These are phyloP conservation scores for Trichopria drosophilae DNA, from an alignment of 2,888 invertebrate genomes.

Conservation along the genomic window DNA sequence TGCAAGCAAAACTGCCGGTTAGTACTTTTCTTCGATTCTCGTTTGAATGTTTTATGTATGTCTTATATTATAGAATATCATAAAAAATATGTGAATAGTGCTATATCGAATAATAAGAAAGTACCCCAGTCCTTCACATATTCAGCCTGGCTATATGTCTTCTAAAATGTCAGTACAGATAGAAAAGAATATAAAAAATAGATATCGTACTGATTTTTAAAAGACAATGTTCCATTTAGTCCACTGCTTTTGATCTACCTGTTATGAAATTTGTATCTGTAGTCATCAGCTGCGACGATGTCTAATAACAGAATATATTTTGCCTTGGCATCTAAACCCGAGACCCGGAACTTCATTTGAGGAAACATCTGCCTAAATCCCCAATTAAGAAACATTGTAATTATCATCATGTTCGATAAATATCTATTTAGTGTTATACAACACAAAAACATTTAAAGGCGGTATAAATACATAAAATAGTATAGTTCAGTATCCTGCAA, in stretches of 20 bases:
- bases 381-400: constrained; percentile 46
- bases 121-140: too few relatives aligned
- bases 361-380: constrained; percentile 98
- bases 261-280: constrained; percentile 97
- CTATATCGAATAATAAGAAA: too few relatives aligned
- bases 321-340: constrained; percentile 96
- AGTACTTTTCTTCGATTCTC: constrained; percentile 42
- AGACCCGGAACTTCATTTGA: constrained; percentile 98
- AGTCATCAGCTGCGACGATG: constrained; percentile 98
- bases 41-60: too few relatives aligned
- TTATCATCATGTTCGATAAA: too few relatives aligned
- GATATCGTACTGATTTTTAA: neutral
- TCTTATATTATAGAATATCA: too few relatives aligned
- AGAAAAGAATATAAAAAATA: neutral
- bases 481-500: too few relatives aligned
- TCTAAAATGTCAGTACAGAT: neutral
- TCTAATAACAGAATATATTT: constrained; percentile 99
- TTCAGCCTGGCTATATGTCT: neutral
- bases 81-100: too few relatives aligned
- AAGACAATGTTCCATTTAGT: too few relatives aligned
- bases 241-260: constrained; percentile 67
- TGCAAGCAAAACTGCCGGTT: constrained; percentile 49
- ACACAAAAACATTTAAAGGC: too few relatives aligned
- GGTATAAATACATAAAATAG: too few relatives aligned
- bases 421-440: too few relatives aligned